phyloP scores from a whole-genome alignment of 2,797 vertebrate species.

The Caiman crocodilus region DNA sequence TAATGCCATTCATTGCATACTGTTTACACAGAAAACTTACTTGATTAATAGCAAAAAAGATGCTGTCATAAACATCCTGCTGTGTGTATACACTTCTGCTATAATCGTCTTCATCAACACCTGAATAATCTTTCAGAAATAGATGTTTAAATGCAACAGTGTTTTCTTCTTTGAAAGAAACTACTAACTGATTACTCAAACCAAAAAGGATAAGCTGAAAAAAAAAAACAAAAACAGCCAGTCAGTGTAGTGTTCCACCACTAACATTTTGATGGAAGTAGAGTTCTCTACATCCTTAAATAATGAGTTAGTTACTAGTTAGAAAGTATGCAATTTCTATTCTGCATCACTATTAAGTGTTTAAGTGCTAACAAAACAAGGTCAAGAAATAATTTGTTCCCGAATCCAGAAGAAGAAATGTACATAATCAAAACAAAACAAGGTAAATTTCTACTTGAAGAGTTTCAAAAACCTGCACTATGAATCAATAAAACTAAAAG shows the following conservation, averaged over 20 bases:
- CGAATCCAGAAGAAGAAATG: too few species aligned
- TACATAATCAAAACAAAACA: too few species aligned
- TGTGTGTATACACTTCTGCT: constrained; percentile 90
- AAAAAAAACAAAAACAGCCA: neutral
- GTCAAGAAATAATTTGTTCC: neutral
- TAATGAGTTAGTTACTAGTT: neutral
- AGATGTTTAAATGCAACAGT: constrained; percentile 91
- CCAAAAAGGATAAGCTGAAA: constrained; percentile 93
- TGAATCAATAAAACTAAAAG: neutral
- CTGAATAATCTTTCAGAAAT: constrained; percentile 92
- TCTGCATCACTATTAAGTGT: neutral
- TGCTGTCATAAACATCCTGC: constrained; percentile 85
- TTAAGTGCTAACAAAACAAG: neutral
- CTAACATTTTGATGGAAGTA: neutral
- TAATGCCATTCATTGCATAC: neutral
- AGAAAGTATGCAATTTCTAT: neutral
- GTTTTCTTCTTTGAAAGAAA: constrained; percentile 96
- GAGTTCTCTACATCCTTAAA: neutral
- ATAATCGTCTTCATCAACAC: constrained; percentile 92
- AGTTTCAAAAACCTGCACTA: too few species aligned
- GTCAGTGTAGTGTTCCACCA: neutral
- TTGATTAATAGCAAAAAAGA: constrained; percentile 91
- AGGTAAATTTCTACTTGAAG: too few species aligned
- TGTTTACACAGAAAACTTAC: constrained; percentile 76
- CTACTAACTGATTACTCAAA: constrained; percentile 95